These are phyloP conservation scores for Hippocampus zosterae DNA, from an alignment of 2,113 vertebrate genomes.

Conservation along the genomic window DNA sequence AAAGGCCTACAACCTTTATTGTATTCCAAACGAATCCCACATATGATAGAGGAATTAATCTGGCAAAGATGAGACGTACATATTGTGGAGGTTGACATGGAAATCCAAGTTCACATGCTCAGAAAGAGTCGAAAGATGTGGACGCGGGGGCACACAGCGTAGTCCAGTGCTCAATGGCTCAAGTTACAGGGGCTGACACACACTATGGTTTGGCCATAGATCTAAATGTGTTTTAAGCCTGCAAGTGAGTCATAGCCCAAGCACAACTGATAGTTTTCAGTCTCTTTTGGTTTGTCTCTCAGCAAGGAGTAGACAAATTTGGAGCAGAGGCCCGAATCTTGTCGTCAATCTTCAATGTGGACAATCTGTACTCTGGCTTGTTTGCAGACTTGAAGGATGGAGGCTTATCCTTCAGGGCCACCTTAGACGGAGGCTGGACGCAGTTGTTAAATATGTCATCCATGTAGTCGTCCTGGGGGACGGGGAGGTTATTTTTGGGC, in stretches of 20 bases:
- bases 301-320: slow-evolving; percentile 44
- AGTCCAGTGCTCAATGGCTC: slow-evolving; percentile 27
- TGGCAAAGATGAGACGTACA: slow-evolving; percentile 30
- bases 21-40: slow-evolving; percentile 13
- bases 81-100: slow-evolving; percentile 36
- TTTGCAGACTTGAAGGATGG: slow-evolving; percentile 30
- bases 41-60: slow-evolving; percentile 19
- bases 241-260: neutral
- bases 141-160: slow-evolving; percentile 25
- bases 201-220: slow-evolving; percentile 16
- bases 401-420: slow-evolving; percentile 35
- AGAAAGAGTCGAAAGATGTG: slow-evolving; percentile 24
- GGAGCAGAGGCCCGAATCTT: slow-evolving; percentile 70
- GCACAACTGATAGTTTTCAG: neutral
- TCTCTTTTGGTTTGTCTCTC: neutral
- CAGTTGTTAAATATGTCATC: slow-evolving; percentile 48
- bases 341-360: slow-evolving; percentile 23
- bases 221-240: slow-evolving; percentile 22
- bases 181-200: slow-evolving; percentile 32
- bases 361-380: neutral
- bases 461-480: neutral
- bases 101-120: slow-evolving; percentile 26
- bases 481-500: neutral
- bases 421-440: neutral
- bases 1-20: slow-evolving; percentile 8